A percentile compares a stretch with the other conserved stretches of the same genome.
Evolutionary conservation across 2,797 vertebrate genomes (phyloP).

Genomic region (Eulemur albifrons): DNA sequence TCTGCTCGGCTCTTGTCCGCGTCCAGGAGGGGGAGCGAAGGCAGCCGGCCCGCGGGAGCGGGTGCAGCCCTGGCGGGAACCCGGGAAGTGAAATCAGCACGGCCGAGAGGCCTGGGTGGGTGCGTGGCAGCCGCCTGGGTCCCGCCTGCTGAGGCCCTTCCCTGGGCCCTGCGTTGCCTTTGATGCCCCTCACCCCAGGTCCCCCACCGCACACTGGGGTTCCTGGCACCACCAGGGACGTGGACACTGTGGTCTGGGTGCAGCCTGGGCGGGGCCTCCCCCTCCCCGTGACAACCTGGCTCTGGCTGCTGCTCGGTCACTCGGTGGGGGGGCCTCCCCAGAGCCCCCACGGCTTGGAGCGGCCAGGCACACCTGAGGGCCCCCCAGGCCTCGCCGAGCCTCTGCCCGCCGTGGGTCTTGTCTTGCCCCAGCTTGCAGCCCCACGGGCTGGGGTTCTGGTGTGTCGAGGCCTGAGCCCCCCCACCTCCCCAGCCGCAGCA

Average conservation of each 20-base stretch:
- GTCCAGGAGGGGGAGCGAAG: conserved; percentile 96
- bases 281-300: background rate
- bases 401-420: background rate
- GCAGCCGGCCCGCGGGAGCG: conserved; percentile 88
- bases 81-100: background rate
- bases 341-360: background rate
- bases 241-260: background rate
- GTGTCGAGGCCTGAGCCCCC: background rate
- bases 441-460: background rate
- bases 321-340: background rate
- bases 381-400: background rate
- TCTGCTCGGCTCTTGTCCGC: conserved; percentile 87
- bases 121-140: background rate
- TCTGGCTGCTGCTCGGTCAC: background rate
- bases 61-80: conserved; percentile 85
- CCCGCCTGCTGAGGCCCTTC: background rate
- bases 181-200: background rate
- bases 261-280: background rate
- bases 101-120: background rate
- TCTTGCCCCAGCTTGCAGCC: background rate
- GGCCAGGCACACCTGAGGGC: too few relatives aligned
- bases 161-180: background rate
- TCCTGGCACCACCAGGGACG: background rate
- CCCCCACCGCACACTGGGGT: background rate
- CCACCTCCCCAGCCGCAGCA: background rate